These are phyloP conservation scores for Xerus rutilus DNA, from an alignment of 2,797 vertebrate genomes.

Conservation along the genomic window DNA sequence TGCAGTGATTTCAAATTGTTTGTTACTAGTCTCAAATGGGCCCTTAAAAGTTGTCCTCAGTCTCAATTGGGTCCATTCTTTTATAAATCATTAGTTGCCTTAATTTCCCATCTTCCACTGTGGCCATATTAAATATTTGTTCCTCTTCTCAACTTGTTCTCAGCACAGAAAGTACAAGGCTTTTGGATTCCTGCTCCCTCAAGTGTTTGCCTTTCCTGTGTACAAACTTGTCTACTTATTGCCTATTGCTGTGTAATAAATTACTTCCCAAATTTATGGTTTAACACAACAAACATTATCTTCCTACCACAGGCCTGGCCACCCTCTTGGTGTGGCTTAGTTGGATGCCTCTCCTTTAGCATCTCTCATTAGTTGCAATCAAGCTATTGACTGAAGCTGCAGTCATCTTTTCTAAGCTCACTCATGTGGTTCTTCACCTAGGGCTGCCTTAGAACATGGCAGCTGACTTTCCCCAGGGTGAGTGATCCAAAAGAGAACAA, in stretches of 20 bases:
- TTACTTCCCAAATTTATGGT: not conserved
- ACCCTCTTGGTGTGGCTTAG: not conserved
- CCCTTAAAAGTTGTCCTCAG: not conserved
- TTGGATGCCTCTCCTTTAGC: not conserved
- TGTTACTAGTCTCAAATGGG: not conserved
- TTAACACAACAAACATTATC: not conserved
- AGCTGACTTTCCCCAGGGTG: not conserved
- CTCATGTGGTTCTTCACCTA: not conserved
- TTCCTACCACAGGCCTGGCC: not conserved
- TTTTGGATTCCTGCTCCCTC: not conserved
- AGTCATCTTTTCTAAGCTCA: not conserved
- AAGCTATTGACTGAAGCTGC: not conserved
- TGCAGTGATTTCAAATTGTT: not conserved
- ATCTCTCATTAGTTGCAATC: not conserved
- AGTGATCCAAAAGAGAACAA: not conserved
- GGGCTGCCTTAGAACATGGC: not conserved
- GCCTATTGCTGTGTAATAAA: not conserved
- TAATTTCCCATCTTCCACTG: not conserved
- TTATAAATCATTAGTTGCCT: not conserved
- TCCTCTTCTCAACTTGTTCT: slow-evolving; percentile 29
- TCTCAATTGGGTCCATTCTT: not conserved
- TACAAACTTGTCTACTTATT: not conserved
- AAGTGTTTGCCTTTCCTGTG: not conserved
- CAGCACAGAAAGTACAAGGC: slow-evolving; percentile 6
- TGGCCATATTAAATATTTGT: not conserved